phyloP scores from a whole-genome alignment of 1,140 invertebrate genomes.

The Drosophila repletoides region DNA sequence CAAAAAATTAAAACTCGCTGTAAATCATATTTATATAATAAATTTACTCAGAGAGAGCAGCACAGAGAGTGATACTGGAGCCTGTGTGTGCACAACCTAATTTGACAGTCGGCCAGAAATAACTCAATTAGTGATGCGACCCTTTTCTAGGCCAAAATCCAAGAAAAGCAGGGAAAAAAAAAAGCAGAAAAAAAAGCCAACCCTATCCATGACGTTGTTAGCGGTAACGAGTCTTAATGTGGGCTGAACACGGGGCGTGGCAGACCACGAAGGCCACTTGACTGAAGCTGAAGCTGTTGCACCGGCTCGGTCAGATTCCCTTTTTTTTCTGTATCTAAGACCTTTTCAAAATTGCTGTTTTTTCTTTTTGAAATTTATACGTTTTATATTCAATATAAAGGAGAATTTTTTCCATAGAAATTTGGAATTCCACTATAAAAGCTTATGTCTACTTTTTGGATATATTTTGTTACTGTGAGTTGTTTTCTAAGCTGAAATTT shows the following conservation, averaged over 20 bases:
- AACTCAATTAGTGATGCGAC: constrained; percentile 68
- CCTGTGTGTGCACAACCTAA: constrained; percentile 53
- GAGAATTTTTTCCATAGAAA: too few relatives aligned
- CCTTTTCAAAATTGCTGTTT: too few relatives aligned
- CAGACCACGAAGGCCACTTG: constrained; percentile 24
- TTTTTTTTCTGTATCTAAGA: too few relatives aligned
- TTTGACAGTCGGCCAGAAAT: constrained; percentile 73
- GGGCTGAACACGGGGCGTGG: background rate
- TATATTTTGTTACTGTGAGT: too few relatives aligned
- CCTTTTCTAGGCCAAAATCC: constrained; percentile 21
- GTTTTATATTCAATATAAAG: too few relatives aligned
- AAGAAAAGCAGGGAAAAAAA: constrained; percentile 5
- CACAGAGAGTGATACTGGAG: too few relatives aligned
- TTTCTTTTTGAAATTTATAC: too few relatives aligned
- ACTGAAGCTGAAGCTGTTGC: constrained; percentile 5
- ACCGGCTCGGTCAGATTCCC: too few relatives aligned
- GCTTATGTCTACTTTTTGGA: too few relatives aligned
- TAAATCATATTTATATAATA: constrained; percentile 60
- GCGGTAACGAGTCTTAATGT: constrained; percentile 50
- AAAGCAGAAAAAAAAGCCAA: constrained; percentile 16
- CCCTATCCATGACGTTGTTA: constrained; percentile 58
- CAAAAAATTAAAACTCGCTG: constrained; percentile 72
- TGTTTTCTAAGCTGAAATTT: too few relatives aligned
- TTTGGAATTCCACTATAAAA: too few relatives aligned
- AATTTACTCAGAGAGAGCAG: constrained; percentile 5